Conservation (phyloP, 2,797 vertebrate genomes). For the Margarornis squamiger region DNA sequence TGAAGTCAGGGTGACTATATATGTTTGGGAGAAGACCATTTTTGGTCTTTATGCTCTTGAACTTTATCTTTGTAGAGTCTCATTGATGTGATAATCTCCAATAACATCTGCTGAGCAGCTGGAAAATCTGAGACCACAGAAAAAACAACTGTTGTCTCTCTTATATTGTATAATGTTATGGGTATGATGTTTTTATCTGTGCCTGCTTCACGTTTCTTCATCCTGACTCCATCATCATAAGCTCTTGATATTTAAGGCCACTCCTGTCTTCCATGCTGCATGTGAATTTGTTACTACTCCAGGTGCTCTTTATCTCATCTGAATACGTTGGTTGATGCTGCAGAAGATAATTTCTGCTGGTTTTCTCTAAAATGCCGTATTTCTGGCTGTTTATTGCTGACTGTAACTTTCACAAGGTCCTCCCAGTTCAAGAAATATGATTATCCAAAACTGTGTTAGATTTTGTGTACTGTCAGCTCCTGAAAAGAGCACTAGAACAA, state of each 20-base stretch:
- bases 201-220: background rate
- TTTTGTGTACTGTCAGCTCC: background rate
- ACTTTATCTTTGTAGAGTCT: conserved; percentile 36
- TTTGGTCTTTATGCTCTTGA: conserved; percentile 65
- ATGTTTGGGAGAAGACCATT: conserved; percentile 54
- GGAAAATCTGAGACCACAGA: conserved; percentile 55
- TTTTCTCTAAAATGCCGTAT: background rate
- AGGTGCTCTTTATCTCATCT: conserved; percentile 34
- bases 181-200: conserved; percentile 36
- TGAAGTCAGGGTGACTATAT: background rate
- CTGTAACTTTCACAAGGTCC: background rate
- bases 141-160: conserved; percentile 16
- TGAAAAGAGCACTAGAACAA: background rate
- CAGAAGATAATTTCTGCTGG: conserved; percentile 21
- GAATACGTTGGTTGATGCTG: background rate
- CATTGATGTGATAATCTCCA: conserved; percentile 59
- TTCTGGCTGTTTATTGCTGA: background rate
- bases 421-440: background rate
- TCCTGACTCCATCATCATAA: background rate
- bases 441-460: background rate
- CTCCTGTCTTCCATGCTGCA: background rate
- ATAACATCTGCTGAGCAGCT: conserved; percentile 42
- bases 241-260: conserved; percentile 34
- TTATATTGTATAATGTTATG: background rate
- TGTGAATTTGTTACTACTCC: background rate